These are phyloP conservation scores for Geopemphigus sp. DNA, from an alignment of 1,140 invertebrate species.

Conservation along the genomic window DNA sequence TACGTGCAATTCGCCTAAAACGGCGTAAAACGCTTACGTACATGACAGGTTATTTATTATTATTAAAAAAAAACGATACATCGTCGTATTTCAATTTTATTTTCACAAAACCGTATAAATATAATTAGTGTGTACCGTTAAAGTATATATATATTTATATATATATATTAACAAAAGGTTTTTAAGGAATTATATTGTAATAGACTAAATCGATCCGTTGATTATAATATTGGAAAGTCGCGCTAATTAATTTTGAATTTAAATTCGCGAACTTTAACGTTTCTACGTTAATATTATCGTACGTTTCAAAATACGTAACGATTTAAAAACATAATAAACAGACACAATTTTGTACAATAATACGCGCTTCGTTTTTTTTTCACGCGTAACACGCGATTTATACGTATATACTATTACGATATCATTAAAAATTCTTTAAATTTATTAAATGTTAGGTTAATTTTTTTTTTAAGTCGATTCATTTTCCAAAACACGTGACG, in stretches of 20 bases:
- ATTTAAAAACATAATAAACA: neutral
- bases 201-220: neutral
- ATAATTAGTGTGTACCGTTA: too few species aligned
- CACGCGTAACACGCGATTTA: too few species aligned
- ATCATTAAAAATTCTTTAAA: neutral
- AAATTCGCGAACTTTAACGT: too few species aligned
- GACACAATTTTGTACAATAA: neutral
- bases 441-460: neutral
- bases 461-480: neutral
- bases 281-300: too few species aligned
- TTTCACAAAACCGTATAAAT: neutral
- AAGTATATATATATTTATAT: too few species aligned
- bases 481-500: neutral
- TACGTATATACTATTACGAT: neutral
- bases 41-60: neutral
- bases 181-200: neutral
- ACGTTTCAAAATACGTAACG: neutral
- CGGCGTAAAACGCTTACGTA: neutral
- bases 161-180: neutral
- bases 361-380: neutral
- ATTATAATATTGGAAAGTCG: too few species aligned
- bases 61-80: neutral
- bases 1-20: constrained; percentile 1
- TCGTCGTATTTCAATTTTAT: neutral
- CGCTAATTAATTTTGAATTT: too few species aligned